Evolutionary conservation across 2,113 vertebrate species (phyloP), one percentile per base, ranked within the genome.

Genomic region (Oenanthe oenanthe): DNA sequence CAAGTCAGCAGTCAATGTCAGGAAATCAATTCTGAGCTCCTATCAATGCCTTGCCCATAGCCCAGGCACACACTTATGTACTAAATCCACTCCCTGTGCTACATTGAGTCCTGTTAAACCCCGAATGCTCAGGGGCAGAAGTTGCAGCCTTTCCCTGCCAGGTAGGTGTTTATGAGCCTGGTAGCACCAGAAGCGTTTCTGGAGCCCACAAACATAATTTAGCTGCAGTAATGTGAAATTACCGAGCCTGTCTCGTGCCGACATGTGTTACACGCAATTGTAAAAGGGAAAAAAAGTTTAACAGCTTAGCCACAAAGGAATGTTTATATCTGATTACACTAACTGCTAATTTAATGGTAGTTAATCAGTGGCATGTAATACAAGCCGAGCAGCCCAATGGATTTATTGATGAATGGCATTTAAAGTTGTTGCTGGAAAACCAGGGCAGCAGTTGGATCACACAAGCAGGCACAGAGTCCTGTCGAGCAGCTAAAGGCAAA

Each of bases 141-240:
- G 80, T 92, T 81, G 78, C 85, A 95, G 95, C 90, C 88, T 91
- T 95, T 93, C 90, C 90, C 82, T 96, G 89, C 94, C 95, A 97
- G 93, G 92, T 97, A 97, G 96, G 96, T 97, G 96, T 97, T 97
- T 97, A 97, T 8, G 95, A 97, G 93, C 76, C 96, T 94, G 76
- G 96, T 97, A 96, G 96, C 96, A 97, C 95, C 95, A 95, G 94
- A 96, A 95, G 93, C 57, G 32, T 97, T 97, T 95, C 96, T 97
- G 94, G 95, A 97, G 95, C 95, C 97, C 96, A 92, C 96, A 97
- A 95, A 97, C 96, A 92, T 97, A 95, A 97, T 97, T 97, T 96
- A 97, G 90, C 89, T 74, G 88, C 85, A 93, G 95, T 90, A 93
- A 97, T 86, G 95, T 93, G 92, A 96, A 97, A 95, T 96, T 91